A percentile compares a stretch with the other conserved stretches of the same genome.
phyloP scores from a whole-genome alignment of 2,113 vertebrate genomes.

The Ifrita kowaldi region DNA sequence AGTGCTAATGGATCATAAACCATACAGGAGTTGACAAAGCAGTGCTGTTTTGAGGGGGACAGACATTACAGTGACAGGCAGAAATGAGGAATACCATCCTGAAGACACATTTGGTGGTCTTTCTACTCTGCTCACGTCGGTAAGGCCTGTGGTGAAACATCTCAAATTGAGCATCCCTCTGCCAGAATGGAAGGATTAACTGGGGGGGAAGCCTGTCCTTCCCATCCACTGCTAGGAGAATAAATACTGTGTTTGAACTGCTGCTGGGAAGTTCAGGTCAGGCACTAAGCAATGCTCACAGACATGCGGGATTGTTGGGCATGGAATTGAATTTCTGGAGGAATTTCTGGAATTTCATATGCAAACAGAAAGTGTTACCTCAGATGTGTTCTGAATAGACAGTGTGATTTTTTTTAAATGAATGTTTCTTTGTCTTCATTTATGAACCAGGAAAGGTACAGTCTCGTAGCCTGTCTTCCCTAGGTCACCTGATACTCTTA shows the following conservation, averaged over 20 bases:
- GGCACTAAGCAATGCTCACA: background rate
- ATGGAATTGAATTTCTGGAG: background rate
- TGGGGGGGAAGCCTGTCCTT: background rate
- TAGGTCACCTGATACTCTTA: background rate
- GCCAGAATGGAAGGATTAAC: background rate
- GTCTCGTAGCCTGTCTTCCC: background rate
- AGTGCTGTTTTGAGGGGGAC: background rate
- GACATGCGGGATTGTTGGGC: background rate
- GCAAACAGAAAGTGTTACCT: background rate
- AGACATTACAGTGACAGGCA: background rate
- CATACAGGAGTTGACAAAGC: background rate
- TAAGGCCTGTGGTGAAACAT: background rate
- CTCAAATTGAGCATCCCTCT: background rate
- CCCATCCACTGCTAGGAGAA: background rate
- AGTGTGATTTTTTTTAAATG: background rate
- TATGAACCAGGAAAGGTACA: background rate
- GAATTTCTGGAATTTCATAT: background rate
- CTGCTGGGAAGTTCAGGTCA: background rate
- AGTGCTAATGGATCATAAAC: slow-evolving; percentile 17
- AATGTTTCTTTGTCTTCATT: background rate
- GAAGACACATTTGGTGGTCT: background rate
- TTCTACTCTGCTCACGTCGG: background rate
- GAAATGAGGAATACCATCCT: background rate
- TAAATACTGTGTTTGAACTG: background rate
- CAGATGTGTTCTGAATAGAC: background rate